A percentile compares a stretch with the other conserved stretches of the same genome.
These are phyloP conservation scores for Drosophila greeni DNA, from an alignment of 2,888 invertebrate species.

Conservation along the genomic window DNA sequence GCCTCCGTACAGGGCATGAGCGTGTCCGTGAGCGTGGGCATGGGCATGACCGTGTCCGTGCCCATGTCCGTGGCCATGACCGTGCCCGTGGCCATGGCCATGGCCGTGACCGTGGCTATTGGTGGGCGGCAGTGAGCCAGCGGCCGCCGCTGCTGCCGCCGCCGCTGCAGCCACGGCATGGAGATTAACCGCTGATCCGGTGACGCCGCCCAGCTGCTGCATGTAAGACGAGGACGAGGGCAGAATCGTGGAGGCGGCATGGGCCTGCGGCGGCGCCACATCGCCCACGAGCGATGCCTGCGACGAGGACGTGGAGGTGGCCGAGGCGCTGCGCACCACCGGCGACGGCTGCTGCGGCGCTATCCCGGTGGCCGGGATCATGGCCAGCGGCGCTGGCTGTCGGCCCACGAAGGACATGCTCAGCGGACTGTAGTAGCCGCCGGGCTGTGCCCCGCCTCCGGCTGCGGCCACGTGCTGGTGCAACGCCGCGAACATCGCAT, in stretches of 20 bases:
- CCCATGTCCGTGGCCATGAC: constrained; percentile 5
- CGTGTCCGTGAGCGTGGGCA: constrained; percentile 26
- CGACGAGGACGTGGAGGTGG: constrained; percentile 77
- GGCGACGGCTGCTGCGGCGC: constrained; percentile 78
- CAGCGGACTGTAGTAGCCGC: constrained; percentile 76
- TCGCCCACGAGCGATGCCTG: constrained; percentile 76
- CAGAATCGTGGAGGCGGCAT: constrained; percentile 71
- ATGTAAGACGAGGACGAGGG: constrained; percentile 66
- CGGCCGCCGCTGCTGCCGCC: constrained; percentile 66
- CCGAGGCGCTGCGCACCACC: constrained; percentile 80
- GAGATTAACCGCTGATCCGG: constrained; percentile 43
- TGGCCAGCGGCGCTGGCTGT: constrained; percentile 47
- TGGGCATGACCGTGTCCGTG: constrained; percentile 4
- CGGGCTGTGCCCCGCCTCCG: constrained; percentile 58
- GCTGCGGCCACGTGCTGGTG: constrained; percentile 70
- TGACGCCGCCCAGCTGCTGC: constrained; percentile 44
- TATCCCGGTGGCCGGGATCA: constrained; percentile 67
- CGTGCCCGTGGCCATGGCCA: constrained; percentile 19
- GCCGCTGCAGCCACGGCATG: constrained; percentile 52
- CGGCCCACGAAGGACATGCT: constrained; percentile 72
- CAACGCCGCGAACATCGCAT: constrained; percentile 76
- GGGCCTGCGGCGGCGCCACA: constrained; percentile 77
- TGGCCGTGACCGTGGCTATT: constrained; percentile 49
- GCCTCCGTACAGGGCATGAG: constrained; percentile 13
- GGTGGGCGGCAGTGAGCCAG: constrained; percentile 77